Evolutionary conservation across 2,888 invertebrate genomes (phyloP).

Genomic region (Drosophila subsilvestris): DNA sequence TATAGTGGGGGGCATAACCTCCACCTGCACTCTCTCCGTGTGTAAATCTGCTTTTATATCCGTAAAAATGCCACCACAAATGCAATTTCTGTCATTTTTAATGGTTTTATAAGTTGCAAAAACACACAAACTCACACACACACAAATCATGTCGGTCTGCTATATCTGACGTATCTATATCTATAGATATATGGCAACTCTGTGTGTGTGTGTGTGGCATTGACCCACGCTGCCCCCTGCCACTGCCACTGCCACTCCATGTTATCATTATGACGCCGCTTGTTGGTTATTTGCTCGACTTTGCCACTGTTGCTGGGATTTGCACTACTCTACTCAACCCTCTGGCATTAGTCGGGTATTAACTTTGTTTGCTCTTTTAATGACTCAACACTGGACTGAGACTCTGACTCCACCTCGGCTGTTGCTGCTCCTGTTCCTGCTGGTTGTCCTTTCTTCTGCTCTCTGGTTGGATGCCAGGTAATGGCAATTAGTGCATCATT

Average conservation of each 20-base stretch:
- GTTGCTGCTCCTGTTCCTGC: neutral
- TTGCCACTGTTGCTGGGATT: conserved; percentile 24
- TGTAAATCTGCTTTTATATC: conserved; percentile 25
- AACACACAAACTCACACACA: neutral
- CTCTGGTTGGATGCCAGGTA: conserved; percentile 19
- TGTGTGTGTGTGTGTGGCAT: conserved; percentile 2
- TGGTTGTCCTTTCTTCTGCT: conserved; percentile 2
- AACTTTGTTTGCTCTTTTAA: conserved; percentile 65
- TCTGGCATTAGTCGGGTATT: conserved; percentile 52
- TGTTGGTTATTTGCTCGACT: conserved; percentile 34
- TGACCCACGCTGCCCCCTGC: conserved; percentile 13
- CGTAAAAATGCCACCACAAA: conserved; percentile 52
- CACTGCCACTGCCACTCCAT: conserved; percentile 4
- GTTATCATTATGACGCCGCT: conserved; percentile 38
- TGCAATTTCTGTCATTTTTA: conserved; percentile 70
- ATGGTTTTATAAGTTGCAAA: conserved; percentile 74
- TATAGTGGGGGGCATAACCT: conserved; percentile 23
- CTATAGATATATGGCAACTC: neutral
- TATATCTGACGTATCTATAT: neutral
- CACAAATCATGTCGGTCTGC: neutral
- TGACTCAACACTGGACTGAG: conserved; percentile 32
- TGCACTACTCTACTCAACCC: conserved; percentile 8
- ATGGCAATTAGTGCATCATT: conserved; percentile 62
- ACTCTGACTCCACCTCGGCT: neutral
- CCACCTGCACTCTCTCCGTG: conserved; percentile 7